Conservation (phyloP, 2,888 invertebrate species). For the Cephonodes hylas region DNA sequence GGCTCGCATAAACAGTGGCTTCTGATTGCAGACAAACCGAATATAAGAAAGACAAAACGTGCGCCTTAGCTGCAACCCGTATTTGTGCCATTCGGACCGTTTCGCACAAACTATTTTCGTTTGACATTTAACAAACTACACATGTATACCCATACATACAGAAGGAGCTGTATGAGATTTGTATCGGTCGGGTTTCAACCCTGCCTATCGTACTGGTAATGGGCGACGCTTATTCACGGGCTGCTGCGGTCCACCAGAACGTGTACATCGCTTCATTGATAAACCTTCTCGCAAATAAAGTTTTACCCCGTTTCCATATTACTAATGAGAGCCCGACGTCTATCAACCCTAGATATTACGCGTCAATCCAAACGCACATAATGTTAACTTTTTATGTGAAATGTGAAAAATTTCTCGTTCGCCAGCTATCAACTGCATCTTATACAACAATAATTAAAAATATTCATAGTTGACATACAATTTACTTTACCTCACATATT, state of each 20-base stretch:
- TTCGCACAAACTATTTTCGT: constrained; percentile 1
- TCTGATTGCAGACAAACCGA: not conserved
- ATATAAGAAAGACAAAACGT: not conserved
- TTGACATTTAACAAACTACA: not conserved
- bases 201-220: not conserved
- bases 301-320: not conserved
- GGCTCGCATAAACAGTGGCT: not conserved
- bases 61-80: not conserved
- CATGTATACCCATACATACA: not conserved
- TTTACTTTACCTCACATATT: not conserved
- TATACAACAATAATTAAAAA: not conserved
- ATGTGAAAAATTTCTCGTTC: not conserved
- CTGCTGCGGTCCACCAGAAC: not conserved
- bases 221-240: not conserved
- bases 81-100: not conserved
- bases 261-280: not conserved
- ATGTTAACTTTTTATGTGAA: not conserved
- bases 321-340: not conserved
- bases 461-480: not conserved
- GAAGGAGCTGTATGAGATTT: not conserved
- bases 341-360: not conserved
- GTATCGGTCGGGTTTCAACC: not conserved
- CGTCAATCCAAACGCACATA: too few species aligned
- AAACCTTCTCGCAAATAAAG: not conserved
- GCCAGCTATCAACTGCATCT: not conserved